These are phyloP conservation scores for Acanthaster planci DNA, from an alignment of 35 echinoderm and acorn worm genomes.

Conservation along the genomic window DNA sequence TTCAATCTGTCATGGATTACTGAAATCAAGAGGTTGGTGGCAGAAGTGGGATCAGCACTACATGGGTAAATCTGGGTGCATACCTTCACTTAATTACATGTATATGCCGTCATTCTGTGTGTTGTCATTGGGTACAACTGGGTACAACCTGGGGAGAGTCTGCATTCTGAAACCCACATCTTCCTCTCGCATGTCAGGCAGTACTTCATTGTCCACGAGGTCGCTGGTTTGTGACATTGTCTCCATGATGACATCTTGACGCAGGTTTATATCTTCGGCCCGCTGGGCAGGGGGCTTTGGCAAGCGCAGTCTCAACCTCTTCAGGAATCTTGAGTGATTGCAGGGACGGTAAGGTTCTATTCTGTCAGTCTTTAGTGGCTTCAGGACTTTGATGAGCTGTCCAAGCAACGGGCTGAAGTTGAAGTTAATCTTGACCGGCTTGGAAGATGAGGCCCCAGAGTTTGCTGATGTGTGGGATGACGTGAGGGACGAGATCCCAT, in stretches of 20 bases:
- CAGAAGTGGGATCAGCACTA: too few species aligned
- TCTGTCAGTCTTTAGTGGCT: neutral
- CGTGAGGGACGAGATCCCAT: neutral
- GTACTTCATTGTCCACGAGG: conserved; percentile 5
- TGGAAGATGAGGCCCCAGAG: neutral
- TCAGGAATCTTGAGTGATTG: conserved; percentile 10
- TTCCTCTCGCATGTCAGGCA: neutral
- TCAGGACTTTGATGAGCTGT: neutral
- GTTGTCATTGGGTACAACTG: neutral
- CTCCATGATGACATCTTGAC: neutral
- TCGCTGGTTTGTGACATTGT: neutral
- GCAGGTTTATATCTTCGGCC: neutral
- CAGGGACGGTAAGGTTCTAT: neutral
- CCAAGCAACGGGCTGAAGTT: neutral
- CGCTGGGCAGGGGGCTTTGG: neutral
- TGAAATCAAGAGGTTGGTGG: too few species aligned
- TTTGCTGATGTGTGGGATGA: neutral
- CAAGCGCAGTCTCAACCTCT: neutral
- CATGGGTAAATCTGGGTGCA: too few species aligned
- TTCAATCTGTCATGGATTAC: too few species aligned
- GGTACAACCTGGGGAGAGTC: neutral
- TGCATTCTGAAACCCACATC: neutral
- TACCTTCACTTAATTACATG: too few species aligned
- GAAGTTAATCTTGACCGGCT: neutral
- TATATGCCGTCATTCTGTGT: too few species aligned